These are phyloP conservation scores for Ceratosolen solmsi DNA, from an alignment of 1,140 invertebrate species.

Conservation along the genomic window DNA sequence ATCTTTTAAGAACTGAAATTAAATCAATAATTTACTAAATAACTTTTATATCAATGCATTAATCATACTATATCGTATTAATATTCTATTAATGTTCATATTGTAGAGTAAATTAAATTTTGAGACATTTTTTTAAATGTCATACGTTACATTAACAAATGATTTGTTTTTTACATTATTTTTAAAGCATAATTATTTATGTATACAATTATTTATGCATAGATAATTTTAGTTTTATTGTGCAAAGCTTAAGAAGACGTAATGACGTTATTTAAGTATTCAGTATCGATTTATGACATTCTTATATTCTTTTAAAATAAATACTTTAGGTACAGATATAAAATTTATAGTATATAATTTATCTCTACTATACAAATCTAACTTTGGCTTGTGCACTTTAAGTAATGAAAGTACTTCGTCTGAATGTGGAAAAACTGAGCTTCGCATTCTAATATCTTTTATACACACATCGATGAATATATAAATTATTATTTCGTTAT, in stretches of 20 bases:
- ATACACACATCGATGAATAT: slow-evolving; percentile 17
- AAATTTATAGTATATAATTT: slow-evolving; percentile 25
- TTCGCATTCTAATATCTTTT: not conserved
- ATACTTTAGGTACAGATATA: not conserved
- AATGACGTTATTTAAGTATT: not conserved
- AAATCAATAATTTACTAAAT: too few relatives aligned
- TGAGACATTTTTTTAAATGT: too few relatives aligned
- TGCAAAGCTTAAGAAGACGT: not conserved
- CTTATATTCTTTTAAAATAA: not conserved
- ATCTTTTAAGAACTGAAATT: too few relatives aligned
- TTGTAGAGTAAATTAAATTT: too few relatives aligned
- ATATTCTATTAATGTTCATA: too few relatives aligned
- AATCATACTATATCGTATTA: too few relatives aligned
- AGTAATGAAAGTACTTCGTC: slow-evolving; percentile 24
- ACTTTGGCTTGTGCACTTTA: slow-evolving; percentile 6
- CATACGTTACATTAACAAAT: too few relatives aligned
- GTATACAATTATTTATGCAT: too few relatives aligned
- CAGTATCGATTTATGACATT: not conserved
- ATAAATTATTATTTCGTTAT: not conserved
- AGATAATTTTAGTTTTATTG: not conserved
- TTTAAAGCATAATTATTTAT: too few relatives aligned
- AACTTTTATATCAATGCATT: too few relatives aligned
- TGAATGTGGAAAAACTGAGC: not conserved
- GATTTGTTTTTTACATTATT: too few relatives aligned
- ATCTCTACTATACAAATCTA: not conserved